Evolutionary conservation across 2,888 invertebrate species (phyloP).

Genomic region (Coronaproctus castanopsis): DNA sequence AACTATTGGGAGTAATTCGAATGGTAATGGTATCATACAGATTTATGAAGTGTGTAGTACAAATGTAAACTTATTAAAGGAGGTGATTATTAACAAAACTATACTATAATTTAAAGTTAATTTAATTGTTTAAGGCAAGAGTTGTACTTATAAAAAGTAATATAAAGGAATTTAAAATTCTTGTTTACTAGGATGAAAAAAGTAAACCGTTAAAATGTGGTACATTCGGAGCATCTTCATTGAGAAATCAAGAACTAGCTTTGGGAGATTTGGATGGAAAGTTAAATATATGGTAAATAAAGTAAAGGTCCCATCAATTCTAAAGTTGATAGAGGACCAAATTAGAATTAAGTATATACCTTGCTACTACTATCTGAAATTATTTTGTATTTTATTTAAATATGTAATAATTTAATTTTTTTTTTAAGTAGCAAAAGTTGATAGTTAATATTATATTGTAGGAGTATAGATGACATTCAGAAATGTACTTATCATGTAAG

Average conservation of each 20-base stretch:
- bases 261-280: constrained; percentile 78
- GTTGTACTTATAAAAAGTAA: too few species aligned
- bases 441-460: too few species aligned
- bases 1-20: constrained; percentile 63
- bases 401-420: too few species aligned
- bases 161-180: constrained; percentile 1
- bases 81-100: too few species aligned
- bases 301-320: too few species aligned
- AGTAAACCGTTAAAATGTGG: constrained; percentile 78
- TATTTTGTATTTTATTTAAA: too few species aligned
- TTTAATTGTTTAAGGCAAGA: too few species aligned
- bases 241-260: constrained; percentile 61
- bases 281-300: constrained; percentile 54
- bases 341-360: too few species aligned
- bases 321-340: too few species aligned
- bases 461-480: constrained; percentile 56
- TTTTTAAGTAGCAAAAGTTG: too few species aligned
- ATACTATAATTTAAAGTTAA: too few species aligned
- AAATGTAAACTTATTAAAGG: constrained; percentile 45
- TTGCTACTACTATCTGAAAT: too few species aligned
- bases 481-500: constrained; percentile 56
- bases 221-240: constrained; percentile 72
- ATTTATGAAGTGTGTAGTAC: constrained; percentile 56
- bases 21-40: constrained; percentile 67
- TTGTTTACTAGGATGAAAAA: constrained; percentile 38